Evolutionary conservation across 2,113 vertebrate genomes (phyloP).

Genomic region (Sander lucioperca): DNA sequence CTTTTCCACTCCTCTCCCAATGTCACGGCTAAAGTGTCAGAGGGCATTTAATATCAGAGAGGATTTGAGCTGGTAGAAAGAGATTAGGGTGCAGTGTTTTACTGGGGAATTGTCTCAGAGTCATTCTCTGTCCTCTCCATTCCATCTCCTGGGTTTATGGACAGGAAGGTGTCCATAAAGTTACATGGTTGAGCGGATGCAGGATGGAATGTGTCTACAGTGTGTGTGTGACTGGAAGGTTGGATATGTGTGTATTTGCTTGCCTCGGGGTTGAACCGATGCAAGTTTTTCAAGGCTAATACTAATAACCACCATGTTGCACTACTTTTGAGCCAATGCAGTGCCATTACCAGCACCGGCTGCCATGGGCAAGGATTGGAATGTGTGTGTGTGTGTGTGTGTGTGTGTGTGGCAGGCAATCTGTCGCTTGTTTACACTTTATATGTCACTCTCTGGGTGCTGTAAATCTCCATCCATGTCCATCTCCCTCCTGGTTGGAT

Average conservation of each 20-base stretch:
- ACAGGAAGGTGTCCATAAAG: constrained; percentile 68
- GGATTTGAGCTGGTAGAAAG: constrained; percentile 60
- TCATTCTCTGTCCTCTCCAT: constrained; percentile 25
- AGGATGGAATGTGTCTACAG: constrained; percentile 20
- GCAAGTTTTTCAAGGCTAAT: constrained; percentile 45
- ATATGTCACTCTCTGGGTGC: constrained; percentile 66
- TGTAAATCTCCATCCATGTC: constrained; percentile 68
- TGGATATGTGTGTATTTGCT: constrained; percentile 31
- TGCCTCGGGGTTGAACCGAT: constrained; percentile 4
- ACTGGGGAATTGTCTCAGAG: constrained; percentile 54
- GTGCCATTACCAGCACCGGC: no score
- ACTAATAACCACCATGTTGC: not conserved
- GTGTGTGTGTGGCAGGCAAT: no score
- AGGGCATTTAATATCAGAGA: constrained; percentile 46
- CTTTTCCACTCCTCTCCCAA: constrained; percentile 9
- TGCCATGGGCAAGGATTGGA: no score
- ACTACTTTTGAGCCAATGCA: no score
- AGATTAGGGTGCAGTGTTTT: constrained; percentile 72
- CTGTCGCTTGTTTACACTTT: constrained; percentile 72
- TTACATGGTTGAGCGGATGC: constrained; percentile 59
- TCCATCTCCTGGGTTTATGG: constrained; percentile 68
- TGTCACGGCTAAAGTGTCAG: constrained; percentile 42
- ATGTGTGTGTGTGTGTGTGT: no score
- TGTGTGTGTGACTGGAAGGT: not conserved
- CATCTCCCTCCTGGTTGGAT: constrained; percentile 52